Base-by-base conservation (phyloP, 1,140 invertebrate species). In the Mycetomoellerius zeteki region DNA sequence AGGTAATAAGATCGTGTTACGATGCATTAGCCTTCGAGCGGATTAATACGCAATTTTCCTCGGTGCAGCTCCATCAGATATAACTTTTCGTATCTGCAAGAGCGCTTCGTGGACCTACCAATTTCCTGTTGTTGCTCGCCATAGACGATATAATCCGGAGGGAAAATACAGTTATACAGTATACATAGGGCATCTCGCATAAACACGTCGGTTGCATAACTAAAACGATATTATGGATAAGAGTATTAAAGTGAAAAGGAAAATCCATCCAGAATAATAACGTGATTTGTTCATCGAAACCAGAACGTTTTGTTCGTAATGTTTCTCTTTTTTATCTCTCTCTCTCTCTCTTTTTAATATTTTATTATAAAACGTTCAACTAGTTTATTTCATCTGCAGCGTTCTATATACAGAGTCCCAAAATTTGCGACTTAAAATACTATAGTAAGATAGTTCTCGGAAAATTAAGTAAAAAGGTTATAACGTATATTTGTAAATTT, bases 31-130 rank as follows among this genome's bases (percentile, higher is more conserved):
- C 78, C 30, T 72, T 65, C 85, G 33, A 65, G 78, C 52, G 27
- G 69, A 87, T 87, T 85, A 87, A 85, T 85, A 84, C 64, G 86
- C 80, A 84, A 87, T 87, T 87, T 87, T 85, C 69, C 64, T 76
- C 62, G 37, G 16, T 21, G 76, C 76, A 47, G 24, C 80, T 62
- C 33, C 19, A 80, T 58, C 64, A 81, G 77, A 64, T 86, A 73
- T 82, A 82, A 86, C 78, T 71, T 86, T 60, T 86, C 78, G 54
- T 47, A 67, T 82, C 30, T 82, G 54, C 12, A 6, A 27, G 52
- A 21, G 56, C 30, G 56, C 5, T 37, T 14, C 54, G 30, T 37
- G 67, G 60, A 71, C 78, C 78, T 86, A 73, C 56, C 85, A 86
- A 86, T 86, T 84, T 82, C 56, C 85, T 50, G 78, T 82, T 86